Conservation (phyloP, 2,797 vertebrate species). For the Kryptolebias ocellatus region DNA sequence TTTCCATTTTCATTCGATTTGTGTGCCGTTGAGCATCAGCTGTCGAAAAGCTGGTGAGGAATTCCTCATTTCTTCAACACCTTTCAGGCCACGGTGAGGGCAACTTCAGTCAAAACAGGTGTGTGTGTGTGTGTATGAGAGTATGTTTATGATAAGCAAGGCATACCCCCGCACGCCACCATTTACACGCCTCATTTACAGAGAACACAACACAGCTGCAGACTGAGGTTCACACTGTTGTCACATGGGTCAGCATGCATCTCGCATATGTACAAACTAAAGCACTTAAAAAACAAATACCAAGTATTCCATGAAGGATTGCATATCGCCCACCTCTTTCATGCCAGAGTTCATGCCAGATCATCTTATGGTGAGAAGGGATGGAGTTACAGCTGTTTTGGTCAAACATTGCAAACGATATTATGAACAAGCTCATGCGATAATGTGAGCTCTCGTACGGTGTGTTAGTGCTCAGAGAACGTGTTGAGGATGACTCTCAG, state of each 20-base stretch:
- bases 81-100: slow-evolving; percentile 35
- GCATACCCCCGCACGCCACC: slow-evolving; percentile 46
- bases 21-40: slow-evolving; percentile 52
- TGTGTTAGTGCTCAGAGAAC: no score
- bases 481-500: no score
- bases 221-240: slow-evolving; percentile 52
- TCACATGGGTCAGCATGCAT: slow-evolving; percentile 26
- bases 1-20: slow-evolving; percentile 18
- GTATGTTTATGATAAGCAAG: slow-evolving; percentile 53
- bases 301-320: no score
- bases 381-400: no score
- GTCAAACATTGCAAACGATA: no score
- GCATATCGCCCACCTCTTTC: no score
- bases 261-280: slow-evolving; percentile 27
- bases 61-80: slow-evolving; percentile 37
- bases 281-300: background rate
- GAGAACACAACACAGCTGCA: slow-evolving; percentile 59
- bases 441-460: no score
- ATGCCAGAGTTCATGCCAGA: no score
- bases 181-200: slow-evolving; percentile 59
- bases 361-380: background rate
- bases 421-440: no score
- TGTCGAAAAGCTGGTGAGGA: slow-evolving; percentile 2
- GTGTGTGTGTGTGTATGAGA: slow-evolving; percentile 32
- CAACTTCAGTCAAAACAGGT: slow-evolving; percentile 48